Conservation (phyloP, 2,888 invertebrate species). For the Argyra leucocephala region DNA sequence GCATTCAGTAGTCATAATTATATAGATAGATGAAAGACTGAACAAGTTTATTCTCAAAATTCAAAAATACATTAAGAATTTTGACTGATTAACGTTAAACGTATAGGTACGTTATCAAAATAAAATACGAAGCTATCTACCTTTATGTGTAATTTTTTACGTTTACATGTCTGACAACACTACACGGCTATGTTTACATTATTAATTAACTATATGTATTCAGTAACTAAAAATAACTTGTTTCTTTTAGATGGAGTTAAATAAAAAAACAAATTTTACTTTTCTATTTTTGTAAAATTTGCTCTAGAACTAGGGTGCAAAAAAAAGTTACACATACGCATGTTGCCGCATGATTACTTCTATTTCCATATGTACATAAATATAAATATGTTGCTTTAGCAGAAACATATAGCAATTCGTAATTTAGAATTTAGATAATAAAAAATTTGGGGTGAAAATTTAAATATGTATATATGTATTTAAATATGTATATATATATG, state of each 20-base stretch:
- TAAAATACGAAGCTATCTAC: no score
- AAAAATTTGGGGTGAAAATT: not conserved
- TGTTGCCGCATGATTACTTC: not conserved
- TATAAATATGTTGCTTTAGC: not conserved
- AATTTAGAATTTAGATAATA: not conserved
- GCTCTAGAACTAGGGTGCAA: not conserved
- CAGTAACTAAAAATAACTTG: no score
- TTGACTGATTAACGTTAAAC: no score
- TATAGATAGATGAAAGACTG: no score
- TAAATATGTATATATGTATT: not conserved
- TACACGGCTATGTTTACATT: no score
- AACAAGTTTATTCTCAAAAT: no score
- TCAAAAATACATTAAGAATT: no score
- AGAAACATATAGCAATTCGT: not conserved
- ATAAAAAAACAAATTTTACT: not conserved
- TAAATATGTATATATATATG: not conserved
- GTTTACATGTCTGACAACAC: no score
- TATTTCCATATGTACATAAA: not conserved
- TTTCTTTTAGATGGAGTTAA: not conserved
- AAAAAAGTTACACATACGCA: not conserved
- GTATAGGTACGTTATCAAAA: no score
- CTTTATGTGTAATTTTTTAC: no score
- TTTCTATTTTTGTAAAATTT: not conserved
- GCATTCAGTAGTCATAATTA: no score
- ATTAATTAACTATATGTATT: no score